Evolutionary conservation across 2,888 invertebrate genomes (phyloP).

Genomic region (Trissolcus japonicus): DNA sequence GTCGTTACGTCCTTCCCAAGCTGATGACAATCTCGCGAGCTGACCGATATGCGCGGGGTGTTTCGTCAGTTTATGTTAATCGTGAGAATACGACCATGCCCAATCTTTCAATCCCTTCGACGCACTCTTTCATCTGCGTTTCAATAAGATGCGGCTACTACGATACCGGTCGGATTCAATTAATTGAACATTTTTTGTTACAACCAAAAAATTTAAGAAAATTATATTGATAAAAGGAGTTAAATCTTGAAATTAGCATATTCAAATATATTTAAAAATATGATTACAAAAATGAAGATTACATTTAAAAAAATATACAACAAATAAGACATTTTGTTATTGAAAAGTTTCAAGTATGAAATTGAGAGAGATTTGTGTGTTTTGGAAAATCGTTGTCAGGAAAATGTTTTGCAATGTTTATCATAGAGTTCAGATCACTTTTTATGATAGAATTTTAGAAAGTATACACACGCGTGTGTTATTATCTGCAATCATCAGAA

Average conservation of each 20-base stretch:
- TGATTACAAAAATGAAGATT: too few species aligned
- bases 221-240: too few species aligned
- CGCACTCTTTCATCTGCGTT: constrained; percentile 25
- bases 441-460: constrained; percentile 27
- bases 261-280: too few species aligned
- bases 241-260: too few species aligned
- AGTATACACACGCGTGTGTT: constrained; percentile 10
- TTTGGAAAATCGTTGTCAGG: not conserved
- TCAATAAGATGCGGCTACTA: constrained; percentile 8
- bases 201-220: too few species aligned
- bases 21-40: constrained; percentile 65
- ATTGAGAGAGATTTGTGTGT: not conserved
- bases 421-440: constrained; percentile 8
- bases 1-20: constrained; percentile 58
- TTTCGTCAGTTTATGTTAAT: constrained; percentile 49
- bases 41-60: constrained; percentile 51
- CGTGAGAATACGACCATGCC: constrained; percentile 48
- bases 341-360: too few species aligned
- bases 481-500: constrained; percentile 34
- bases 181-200: too few species aligned
- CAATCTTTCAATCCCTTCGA: constrained; percentile 27
- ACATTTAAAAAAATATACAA: too few species aligned
- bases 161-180: too few species aligned
- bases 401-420: not conserved
- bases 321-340: too few species aligned